Percentiles rank a stretch among this genome's conserved stretches.
Evolutionary conservation across 2,888 invertebrate species (phyloP).

Genomic region (Lycocerus yunnanus): DNA sequence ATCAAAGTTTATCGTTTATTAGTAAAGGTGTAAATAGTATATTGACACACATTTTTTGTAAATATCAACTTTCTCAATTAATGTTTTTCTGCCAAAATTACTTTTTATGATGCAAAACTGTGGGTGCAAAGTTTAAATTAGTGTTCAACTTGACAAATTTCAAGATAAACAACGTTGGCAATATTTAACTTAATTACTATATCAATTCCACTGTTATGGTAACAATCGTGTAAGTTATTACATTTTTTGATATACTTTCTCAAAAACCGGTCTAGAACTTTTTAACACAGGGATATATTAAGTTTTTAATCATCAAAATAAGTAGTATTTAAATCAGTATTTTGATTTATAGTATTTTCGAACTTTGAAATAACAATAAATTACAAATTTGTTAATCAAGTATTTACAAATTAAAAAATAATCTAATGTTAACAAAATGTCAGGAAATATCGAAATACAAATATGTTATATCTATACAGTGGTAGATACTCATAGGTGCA

Average conservation of each 20-base stretch:
- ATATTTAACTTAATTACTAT: neutral
- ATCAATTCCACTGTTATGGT: neutral
- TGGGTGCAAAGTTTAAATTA: neutral
- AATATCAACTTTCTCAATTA: neutral
- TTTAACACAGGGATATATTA: neutral
- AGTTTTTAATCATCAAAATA: neutral
- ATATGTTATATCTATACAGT: no score
- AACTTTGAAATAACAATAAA: neutral
- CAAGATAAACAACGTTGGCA: neutral
- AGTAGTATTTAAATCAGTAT: neutral
- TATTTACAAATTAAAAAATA: neutral
- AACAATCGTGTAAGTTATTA: neutral
- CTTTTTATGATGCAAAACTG: neutral
- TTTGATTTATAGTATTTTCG: neutral
- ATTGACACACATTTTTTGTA: neutral
- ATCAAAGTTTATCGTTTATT: neutral
- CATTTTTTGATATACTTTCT: neutral
- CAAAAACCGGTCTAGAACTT: neutral
- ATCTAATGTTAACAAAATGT: neutral
- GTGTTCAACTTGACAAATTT: neutral
- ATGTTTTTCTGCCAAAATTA: neutral
- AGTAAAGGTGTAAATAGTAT: neutral
- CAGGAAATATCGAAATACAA: no score
- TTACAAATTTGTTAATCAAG: neutral
- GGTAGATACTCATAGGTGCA: no score